Percentiles rank a stretch among this genome's conserved stretches.
These are phyloP conservation scores for Corythornis madagascariensis DNA, from an alignment of 2,113 vertebrate species.

Conservation along the genomic window DNA sequence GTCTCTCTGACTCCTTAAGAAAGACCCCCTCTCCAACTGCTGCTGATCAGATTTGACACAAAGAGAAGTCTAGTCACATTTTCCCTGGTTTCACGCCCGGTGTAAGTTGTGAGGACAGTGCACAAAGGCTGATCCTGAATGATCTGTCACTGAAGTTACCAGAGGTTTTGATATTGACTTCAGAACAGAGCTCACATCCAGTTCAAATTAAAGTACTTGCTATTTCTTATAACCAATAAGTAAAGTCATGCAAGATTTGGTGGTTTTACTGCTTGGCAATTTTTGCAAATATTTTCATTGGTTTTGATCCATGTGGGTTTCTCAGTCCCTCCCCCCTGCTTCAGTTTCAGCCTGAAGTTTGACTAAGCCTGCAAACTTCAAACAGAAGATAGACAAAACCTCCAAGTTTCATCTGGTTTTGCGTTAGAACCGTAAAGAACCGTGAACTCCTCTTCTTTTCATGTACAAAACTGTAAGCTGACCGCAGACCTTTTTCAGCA, in stretches of 20 bases:
- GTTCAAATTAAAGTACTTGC: not conserved
- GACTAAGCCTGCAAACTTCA: not conserved
- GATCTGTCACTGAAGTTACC: not conserved
- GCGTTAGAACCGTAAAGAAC: not conserved
- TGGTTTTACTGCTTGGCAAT: conserved; percentile 7
- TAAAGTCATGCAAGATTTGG: not conserved
- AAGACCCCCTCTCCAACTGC: not conserved
- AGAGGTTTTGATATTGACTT: not conserved
- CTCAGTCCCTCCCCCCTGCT: not conserved
- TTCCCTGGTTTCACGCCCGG: not conserved
- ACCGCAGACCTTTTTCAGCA: not conserved
- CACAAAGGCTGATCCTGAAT: not conserved
- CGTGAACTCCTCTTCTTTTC: not conserved
- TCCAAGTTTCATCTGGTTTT: not conserved
- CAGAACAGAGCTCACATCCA: not conserved
- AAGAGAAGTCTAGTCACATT: not conserved
- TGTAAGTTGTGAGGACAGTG: not conserved
- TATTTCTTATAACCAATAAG: not conserved
- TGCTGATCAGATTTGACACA: not conserved
- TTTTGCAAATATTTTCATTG: not conserved
- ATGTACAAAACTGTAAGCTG: not conserved
- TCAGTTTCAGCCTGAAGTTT: conserved; percentile 12
- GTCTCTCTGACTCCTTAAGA: not conserved
- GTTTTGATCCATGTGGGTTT: not conserved
- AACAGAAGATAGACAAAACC: not conserved